phyloP scores from a whole-genome alignment of 2,113 vertebrate species.

The Cricetomys ansorgei region DNA sequence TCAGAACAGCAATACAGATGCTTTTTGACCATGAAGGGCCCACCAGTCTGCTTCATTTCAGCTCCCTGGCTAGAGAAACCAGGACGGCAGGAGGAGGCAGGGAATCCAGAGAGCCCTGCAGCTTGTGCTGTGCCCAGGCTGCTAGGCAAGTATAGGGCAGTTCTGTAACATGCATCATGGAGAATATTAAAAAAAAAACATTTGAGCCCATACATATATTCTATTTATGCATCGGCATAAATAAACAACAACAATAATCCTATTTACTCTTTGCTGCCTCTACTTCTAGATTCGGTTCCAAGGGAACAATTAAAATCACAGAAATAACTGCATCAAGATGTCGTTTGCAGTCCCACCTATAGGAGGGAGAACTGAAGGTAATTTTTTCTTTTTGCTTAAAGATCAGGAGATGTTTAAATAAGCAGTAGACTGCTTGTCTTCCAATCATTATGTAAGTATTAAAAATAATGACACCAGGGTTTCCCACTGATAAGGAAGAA shows the following conservation, averaged over 20 bases:
- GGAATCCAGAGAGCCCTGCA: neutral
- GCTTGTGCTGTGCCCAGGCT: rapidly evolving
- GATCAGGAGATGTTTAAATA: neutral
- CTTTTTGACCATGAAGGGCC: neutral
- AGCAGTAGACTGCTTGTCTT: neutral
- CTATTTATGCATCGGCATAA: neutral
- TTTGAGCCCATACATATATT: neutral
- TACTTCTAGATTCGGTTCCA: neutral
- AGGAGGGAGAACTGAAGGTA: neutral
- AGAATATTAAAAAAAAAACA: neutral
- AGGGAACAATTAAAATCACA: neutral
- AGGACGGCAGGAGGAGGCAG: neutral
- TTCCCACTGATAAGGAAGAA: neutral
- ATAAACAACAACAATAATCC: neutral
- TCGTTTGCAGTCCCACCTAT: neutral
- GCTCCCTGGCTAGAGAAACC: neutral
- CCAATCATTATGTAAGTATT: neutral
- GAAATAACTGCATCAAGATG: neutral
- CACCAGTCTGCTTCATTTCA: neutral
- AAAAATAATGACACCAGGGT: neutral
- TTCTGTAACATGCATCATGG: neutral
- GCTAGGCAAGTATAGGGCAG: neutral
- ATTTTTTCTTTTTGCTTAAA: neutral
- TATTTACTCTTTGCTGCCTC: neutral
- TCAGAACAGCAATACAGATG: neutral